phyloP scores from a whole-genome alignment of 2,797 vertebrate species.

The Heteromormyrus szaboi region DNA sequence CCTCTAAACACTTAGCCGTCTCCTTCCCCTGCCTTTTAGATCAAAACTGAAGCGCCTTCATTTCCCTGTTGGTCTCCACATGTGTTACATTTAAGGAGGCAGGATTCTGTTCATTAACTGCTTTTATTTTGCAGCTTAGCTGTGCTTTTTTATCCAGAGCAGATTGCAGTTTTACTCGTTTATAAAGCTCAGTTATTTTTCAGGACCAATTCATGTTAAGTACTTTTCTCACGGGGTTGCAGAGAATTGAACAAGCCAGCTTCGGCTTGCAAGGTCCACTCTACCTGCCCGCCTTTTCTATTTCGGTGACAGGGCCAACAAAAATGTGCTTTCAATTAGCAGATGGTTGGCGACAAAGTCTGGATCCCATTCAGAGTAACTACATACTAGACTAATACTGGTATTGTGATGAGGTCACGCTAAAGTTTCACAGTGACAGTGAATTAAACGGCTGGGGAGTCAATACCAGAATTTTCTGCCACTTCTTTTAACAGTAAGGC shows the following conservation, averaged over 20 bases:
- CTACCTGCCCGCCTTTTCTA: not conserved
- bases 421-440: not conserved
- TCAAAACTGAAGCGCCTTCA: not conserved
- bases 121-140: not conserved
- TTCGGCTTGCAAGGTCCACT: not conserved
- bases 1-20: not conserved
- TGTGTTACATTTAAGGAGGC: not conserved
- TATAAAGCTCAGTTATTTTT: not conserved
- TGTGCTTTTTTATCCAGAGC: not conserved
- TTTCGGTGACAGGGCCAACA: not conserved
- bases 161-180: not conserved
- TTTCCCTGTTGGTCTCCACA: not conserved
- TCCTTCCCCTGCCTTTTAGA: not conserved
- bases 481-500: not conserved
- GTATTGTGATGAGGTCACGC: not conserved
- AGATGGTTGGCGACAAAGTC: not conserved
- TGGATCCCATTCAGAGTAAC: not conserved
- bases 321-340: not conserved
- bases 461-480: not conserved
- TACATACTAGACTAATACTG: not conserved
- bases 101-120: not conserved
- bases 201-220: not conserved
- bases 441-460: not conserved
- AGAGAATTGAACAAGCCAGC: not conserved
- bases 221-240: not conserved